Evolutionary conservation across 2,797 vertebrate species (phyloP), one percentile per base, ranked within the genome.

Genomic region (Sebastes cheni): DNA sequence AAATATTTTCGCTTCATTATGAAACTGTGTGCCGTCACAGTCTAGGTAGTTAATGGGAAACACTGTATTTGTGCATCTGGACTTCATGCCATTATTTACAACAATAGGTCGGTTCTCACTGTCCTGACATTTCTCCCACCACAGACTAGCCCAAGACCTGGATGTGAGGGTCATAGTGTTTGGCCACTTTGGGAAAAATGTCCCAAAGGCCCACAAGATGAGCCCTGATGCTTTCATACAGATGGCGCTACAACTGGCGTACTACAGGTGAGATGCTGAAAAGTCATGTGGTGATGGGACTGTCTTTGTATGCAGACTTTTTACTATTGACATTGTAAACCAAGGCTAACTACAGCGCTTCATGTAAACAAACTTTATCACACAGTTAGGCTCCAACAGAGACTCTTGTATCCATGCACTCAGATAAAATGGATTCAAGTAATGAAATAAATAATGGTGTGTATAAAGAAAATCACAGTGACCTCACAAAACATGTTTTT

Each of bases 201-300:
- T 98, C 42, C 97, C 97, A 60, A 99, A 99, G 88, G 91, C 95
- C 0, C 91, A 96, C 89, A 98, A 97, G 91, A 94, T 99, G 93
- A 98, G 98, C 76, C 98, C 98, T 0, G 98, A 99, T 50, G 97
- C 97, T 71, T 99, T 98, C 73, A 97, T 99, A 86, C 98, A 99
- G 92, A 82, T 98, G 32, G 97, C 96, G 0, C 92, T 99, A 6
- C 98, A 99, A 86, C 92, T 99, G 77, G 97, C 98, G 0, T 99
- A 97, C 89, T 98, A 97, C 94, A 97, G 98, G 98, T 99, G 71
- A 83, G 75, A 61, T 8, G 2, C 6, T 46, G 73, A 32, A 42
- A 30, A 11, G 20, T 27, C 11, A 8, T 25, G 27, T 71, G 9
- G 23, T 30, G 14, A 6, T 58, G 16, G n/a, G 25, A 32, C 2